Conservation (phyloP, 2,888 invertebrate species). For the Boloria euphrosyne region DNA sequence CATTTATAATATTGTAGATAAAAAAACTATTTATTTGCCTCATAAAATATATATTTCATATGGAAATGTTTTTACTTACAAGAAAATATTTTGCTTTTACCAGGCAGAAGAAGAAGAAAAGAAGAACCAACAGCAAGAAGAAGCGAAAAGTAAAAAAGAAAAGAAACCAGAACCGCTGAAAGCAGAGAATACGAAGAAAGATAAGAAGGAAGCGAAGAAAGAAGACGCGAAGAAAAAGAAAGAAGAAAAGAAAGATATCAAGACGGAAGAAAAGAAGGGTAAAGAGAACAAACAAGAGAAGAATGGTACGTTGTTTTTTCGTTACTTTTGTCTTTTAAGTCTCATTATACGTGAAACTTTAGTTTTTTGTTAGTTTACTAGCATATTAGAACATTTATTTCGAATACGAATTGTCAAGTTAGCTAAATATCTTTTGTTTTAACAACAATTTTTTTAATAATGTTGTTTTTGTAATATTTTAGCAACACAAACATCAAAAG, state of each 20-base stretch:
- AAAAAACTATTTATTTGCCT: too few species aligned
- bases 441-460: too few species aligned
- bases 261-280: conserved; percentile 45
- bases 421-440: too few species aligned
- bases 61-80: background rate
- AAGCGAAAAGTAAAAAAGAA: conserved; percentile 46
- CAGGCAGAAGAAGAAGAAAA: conserved; percentile 47
- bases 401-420: too few species aligned
- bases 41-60: too few species aligned
- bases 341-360: too few species aligned
- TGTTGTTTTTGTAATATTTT: too few species aligned
- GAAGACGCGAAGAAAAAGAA: conserved; percentile 50
- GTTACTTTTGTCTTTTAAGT: background rate
- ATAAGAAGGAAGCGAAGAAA: conserved; percentile 49
- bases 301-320: conserved; percentile 50
- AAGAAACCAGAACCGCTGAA: conserved; percentile 49
- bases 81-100: background rate
- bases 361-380: too few species aligned
- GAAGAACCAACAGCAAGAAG: conserved; percentile 40
- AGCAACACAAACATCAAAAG: conserved; percentile 40
- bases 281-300: conserved; percentile 65
- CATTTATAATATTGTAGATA: too few species aligned
- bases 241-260: conserved; percentile 54
- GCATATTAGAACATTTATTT: background rate
- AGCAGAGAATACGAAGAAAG: conserved; percentile 47